Evolutionary conservation across 2,797 vertebrate genomes (phyloP).

Genomic region (Okamejei kenojei): DNA sequence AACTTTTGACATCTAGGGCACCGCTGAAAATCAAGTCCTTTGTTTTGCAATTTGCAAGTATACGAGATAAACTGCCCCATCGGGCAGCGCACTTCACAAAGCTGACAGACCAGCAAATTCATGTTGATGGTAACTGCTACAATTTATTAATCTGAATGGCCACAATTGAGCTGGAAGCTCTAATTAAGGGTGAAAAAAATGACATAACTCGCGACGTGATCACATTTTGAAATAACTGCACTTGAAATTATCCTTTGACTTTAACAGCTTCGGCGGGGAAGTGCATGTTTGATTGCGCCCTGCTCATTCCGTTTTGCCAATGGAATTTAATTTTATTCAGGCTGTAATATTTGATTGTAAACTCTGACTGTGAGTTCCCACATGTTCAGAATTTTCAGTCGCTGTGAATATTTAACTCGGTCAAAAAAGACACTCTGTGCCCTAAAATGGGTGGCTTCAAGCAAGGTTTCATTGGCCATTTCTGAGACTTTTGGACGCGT

Average conservation of each 20-base stretch:
- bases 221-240: background rate
- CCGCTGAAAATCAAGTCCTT: background rate
- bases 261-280: background rate
- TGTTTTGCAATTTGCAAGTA: background rate
- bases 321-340: conserved; percentile 1
- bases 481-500: background rate
- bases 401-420: background rate
- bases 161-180: background rate
- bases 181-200: background rate
- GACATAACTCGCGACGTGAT: conserved; percentile 3
- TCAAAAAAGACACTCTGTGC: background rate
- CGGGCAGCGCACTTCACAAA: background rate
- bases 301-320: background rate
- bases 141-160: conserved; percentile 7
- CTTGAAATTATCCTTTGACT: background rate
- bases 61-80: conserved; percentile 20
- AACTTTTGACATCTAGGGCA: background rate
- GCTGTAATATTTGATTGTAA: background rate
- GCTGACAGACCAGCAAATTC: conserved; percentile 27
- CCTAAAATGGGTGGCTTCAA: background rate
- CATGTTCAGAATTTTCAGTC: background rate
- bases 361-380: background rate
- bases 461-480: background rate
- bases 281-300: background rate
- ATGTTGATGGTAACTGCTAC: background rate